Evolutionary conservation across 2,113 vertebrate genomes (phyloP), one percentile per base, ranked within the genome.

Genomic region (Dicaeum eximium): DNA sequence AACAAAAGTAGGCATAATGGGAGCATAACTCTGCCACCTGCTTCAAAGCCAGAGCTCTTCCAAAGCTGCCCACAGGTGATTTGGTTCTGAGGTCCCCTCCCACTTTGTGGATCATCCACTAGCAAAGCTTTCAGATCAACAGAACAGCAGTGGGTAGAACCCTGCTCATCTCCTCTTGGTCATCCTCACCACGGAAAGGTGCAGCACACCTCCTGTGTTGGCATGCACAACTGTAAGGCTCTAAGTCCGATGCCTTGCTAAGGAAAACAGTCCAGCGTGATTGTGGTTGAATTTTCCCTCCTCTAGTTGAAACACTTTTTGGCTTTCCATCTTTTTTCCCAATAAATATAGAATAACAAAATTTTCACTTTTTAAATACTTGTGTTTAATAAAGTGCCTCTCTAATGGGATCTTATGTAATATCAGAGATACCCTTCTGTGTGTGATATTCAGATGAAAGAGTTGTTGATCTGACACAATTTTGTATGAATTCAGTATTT

Each of bases 31-130:
- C 1, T 58, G n/a, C 7, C 58, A 90, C 17, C 11, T 54, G 4
- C 47, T 70, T 40, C 69, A 73, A 73, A 40, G 58, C 6, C 70
- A 47, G 9, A 28, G 10, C 6, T 70, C 25, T 58, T 77, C 40
- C 51, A 28, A 20, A 54, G 18, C 2, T 33, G 9, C 62, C 38
- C 0, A 0, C n/a, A 22, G 15, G 61, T 30, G 40, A 2, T 30
- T 45, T 27, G 13, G 25, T 71, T 88, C 22, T 11, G 33, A 66
- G 5, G 10, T 38, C 15, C 16, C n/a, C 1, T 6, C 10, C 11
- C 38, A 37, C 5, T 19, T 37, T 0, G 1, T 24, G 31, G 23
- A 25, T 28, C 9, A 25, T 44, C 8, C 0, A 0, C 35, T 47
- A 60, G 20, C 20, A 71, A 44, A 16, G 17, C 11, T 64, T 64